Percentiles rank a stretch among this genome's conserved stretches.
Evolutionary conservation across 2,113 vertebrate species (phyloP).

Genomic region (Mirounga angustirostris): DNA sequence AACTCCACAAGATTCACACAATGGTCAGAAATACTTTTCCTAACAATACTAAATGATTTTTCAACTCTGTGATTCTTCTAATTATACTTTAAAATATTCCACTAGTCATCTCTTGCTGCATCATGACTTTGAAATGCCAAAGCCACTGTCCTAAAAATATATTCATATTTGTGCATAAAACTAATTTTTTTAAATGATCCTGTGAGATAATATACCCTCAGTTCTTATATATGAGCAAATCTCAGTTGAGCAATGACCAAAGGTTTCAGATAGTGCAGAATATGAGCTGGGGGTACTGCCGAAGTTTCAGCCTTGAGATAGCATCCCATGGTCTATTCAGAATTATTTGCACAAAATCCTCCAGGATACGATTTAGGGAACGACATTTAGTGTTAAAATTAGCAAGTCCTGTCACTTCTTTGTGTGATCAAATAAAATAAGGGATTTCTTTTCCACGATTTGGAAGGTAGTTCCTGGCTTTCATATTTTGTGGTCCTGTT

Average conservation of each 20-base stretch:
- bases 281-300: fast-evolving
- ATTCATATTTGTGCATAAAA: neutral
- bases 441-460: neutral
- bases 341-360: neutral
- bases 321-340: fast-evolving
- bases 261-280: neutral
- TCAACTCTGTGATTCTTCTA: neutral
- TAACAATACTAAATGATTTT: neutral
- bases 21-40: neutral
- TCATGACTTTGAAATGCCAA: conserved; percentile 13
- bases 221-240: neutral
- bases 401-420: neutral
- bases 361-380: neutral
- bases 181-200: neutral
- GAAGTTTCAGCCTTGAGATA: neutral
- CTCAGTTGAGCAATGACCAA: too few relatives aligned
- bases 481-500: neutral
- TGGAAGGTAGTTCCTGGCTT: neutral
- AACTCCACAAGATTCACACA: neutral
- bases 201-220: neutral
- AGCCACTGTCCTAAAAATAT: neutral
- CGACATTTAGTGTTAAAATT: neutral
- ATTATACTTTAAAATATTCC: neutral
- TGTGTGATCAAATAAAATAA: neutral
- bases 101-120: neutral